phyloP scores from a whole-genome alignment of 2,113 vertebrate species.

The Silurus meridionalis region DNA sequence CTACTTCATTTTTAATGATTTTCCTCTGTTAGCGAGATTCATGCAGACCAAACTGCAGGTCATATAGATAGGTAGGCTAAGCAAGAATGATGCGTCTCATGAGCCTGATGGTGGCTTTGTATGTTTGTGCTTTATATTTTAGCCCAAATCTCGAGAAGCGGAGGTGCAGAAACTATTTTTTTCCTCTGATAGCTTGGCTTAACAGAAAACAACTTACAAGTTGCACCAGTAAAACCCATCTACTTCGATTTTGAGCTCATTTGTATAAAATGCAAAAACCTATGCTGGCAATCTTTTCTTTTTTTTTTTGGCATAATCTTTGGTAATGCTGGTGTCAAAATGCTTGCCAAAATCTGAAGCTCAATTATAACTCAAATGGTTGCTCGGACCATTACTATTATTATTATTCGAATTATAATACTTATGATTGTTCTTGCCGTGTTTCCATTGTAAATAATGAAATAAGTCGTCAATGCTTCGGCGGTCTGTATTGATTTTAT shows the following conservation, averaged over 20 bases:
- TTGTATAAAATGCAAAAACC: neutral
- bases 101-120: neutral
- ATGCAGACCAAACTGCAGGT: neutral
- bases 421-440: neutral
- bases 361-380: neutral
- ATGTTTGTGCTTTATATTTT: neutral
- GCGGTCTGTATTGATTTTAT: slow-evolving; percentile 29
- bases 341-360: neutral
- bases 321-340: neutral
- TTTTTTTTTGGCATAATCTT: neutral
- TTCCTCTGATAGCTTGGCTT: neutral
- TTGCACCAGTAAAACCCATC: neutral
- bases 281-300: neutral
- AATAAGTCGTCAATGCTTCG: neutral
- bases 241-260: neutral
- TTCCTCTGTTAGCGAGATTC: neutral
- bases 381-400: neutral
- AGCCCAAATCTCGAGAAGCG: neutral
- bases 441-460: neutral
- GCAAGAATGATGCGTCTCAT: neutral
- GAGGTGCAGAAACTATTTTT: neutral
- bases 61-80: neutral
- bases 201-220: neutral
- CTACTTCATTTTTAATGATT: neutral
- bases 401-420: neutral